Evolutionary conservation across 2,888 invertebrate genomes (phyloP).

Genomic region (Pseudoips prasinana): DNA sequence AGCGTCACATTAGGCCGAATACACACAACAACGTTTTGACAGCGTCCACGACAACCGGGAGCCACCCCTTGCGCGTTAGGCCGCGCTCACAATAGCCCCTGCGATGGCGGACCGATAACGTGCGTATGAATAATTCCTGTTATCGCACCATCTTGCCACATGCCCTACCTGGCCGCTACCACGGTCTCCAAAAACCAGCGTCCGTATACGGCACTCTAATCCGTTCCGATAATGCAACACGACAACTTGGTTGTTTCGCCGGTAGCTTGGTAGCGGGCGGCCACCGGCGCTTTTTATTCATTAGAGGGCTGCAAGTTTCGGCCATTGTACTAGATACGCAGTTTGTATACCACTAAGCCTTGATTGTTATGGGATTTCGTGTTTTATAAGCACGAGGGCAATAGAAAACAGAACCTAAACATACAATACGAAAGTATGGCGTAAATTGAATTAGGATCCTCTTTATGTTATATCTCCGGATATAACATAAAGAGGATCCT

Average conservation of each 20-base stretch:
- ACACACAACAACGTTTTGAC: conserved; percentile 74
- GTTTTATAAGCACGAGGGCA: conserved; percentile 54
- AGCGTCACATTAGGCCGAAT: conserved; percentile 66
- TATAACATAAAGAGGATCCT: conserved; percentile 37
- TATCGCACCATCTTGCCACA: conserved; percentile 81
- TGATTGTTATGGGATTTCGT: conserved; percentile 70
- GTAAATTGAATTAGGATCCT: conserved; percentile 53
- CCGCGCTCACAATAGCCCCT: conserved; percentile 72
- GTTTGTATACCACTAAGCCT: conserved; percentile 68
- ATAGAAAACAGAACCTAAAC: conserved; percentile 61
- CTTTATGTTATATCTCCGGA: conserved; percentile 36
- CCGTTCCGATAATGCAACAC: conserved; percentile 31
- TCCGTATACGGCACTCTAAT: conserved; percentile 43
- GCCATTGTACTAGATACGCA: conserved; percentile 72
- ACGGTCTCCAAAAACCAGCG: conserved; percentile 52
- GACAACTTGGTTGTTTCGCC: conserved; percentile 29
- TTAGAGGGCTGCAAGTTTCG: conserved; percentile 73
- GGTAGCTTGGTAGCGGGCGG: conserved; percentile 54
- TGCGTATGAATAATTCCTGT: conserved; percentile 80
- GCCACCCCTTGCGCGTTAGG: conserved; percentile 75
- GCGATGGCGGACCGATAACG: conserved; percentile 79
- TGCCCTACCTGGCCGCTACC: conserved; percentile 79
- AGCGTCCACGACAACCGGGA: conserved; percentile 71
- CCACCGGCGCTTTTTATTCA: conserved; percentile 73
- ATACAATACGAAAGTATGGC: conserved; percentile 41